Evolutionary conservation across 2,797 vertebrate species (phyloP), one percentile per base, ranked within the genome.

Genomic region (Centroberyx gerrardi): DNA sequence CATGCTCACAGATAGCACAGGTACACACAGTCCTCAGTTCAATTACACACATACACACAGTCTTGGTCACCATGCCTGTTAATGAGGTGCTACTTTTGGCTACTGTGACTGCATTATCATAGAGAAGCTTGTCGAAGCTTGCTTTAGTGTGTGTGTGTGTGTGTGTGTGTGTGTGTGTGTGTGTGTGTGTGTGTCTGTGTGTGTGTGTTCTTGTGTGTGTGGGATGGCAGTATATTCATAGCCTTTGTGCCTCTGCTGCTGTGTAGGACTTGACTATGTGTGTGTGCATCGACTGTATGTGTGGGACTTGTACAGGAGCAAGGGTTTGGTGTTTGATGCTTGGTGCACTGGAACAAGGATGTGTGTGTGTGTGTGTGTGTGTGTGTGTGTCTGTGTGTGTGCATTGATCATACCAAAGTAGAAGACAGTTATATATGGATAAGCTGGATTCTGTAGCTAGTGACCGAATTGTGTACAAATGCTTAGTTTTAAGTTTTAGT

Each of bases 121-220:
- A 13, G 54, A 67, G 27, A n/a, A 18, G 55, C 51, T 72, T 22
- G 22, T 22, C 40, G n/a, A 71, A 48, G 46, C 27, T 33, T 18
- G 8, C 40, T 29, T 42, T 55, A 62, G 61, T 38, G 36, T 38
- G 36, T 38, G 36, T 38, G 2, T 38, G 36, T 62, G 40, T 53
- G 84, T 72, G 85, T 59, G 84, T 72, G 85, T 60, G 58, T 59
- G 61, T 54, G 84, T 72, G 85, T 59, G 61, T 31, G 38, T 42
- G 40, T 42, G 40, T 42, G 40, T 42, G 40, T 62, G 40, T 54
- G 84, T 72, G 85, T 60, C 58, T 54, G 84, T 72, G 85, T 60
- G 61, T 54, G 84, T 72, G 85, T 60, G 58, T 33, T 33, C 31
- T 33, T 33, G 40, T 62, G 40, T 49, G 82, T 72, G 85, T 60